Evolutionary conservation across 2,113 vertebrate genomes (phyloP), one percentile per base, ranked within the genome.

Genomic region (Albula goreensis): DNA sequence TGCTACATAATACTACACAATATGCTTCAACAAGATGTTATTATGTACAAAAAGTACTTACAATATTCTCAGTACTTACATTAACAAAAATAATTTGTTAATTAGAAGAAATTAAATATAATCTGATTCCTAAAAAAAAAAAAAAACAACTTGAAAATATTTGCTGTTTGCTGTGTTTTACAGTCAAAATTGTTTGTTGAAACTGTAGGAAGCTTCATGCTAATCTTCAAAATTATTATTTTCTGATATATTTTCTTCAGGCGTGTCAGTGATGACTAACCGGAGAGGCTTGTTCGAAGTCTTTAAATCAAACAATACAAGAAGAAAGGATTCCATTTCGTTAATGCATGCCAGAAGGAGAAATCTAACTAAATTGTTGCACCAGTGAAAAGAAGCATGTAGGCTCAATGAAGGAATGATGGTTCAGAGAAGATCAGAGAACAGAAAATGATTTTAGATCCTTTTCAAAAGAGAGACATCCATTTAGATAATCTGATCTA

Each of bases 401-500:
- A 41, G 19, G n/a, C 50, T 81, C 70, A 89, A 84, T 89, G n/a
- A 52, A 85, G 17, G 74, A 89, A 63, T 79, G 53, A 60, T 41
- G 82, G 52, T 66, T 49, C 57, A 52, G 77, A 78, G 48, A 81
- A 85, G 6, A 80, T 78, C 83, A 87, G 78, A 50, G n/a, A 84
- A 83, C 51, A 63, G 80, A 85, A 88, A 82, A 85, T 63, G 56
- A 82, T 85, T 79, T 51, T 15, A n/a, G 53, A 83, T 87, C 89
- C 92, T 87, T 57, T 85, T 83, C 87, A 87, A 92, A 93, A 91
- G 90, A 86, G 52, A 53, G 74, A 88, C 86, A 90, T 90, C 87
- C 84, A 89, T 94, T 93, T 90, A 87, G 89, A 91, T 92, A 93
- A 93, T 90, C 60, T 89, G 85, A 56, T 86, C 48, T 86, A 91